Base-by-base conservation (phyloP, 2,797 vertebrate species). In the Adelosebastes latens region DNA sequence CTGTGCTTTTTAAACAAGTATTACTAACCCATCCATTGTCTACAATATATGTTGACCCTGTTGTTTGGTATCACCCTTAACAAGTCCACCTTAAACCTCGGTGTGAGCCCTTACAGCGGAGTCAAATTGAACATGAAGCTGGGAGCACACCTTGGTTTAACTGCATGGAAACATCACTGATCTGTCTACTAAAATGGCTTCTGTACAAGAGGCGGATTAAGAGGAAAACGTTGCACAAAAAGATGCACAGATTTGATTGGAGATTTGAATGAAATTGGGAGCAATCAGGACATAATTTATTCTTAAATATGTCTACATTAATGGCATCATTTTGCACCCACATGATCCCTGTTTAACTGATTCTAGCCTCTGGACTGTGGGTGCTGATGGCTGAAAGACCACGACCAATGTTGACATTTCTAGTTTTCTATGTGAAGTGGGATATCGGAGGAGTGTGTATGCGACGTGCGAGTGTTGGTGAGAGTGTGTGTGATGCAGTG, bases 1-100 rank as follows among this genome's bases (percentile, higher is more conserved):
- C 56, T 86, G 79, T 92, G 76, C 72, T 87, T 76, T 52, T 89
- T 87, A 82, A 84, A 86, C 53, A 64, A 88, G 55, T 87, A 90
- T 88, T 95, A 95, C 93, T 95, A 95, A 95, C 93, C 87, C 93
- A 92, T 91, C 84, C 93, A 94, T 92, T 90, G 94, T 94, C 92
- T 92, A 87, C 60, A 83, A 83, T 91, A 88, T 73, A 89, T 92
- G 93, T 94, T 83, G 90, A 94, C 72, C 79, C 66, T 90, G 88
- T 92, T 89, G 87, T 94, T 91, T 91, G 86, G 68, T 89, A 90
- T 80, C 92, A 89, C 91, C 84, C 83, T 88, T 91, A 93, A 93
- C 90, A 87, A 93, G 64, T 88, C 89, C 82, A 92, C 90, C 85
- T 94, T 93, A 93, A 93, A 91, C 89, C 87, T 65, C 29, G 90